These are phyloP conservation scores for Sceloporus undulatus DNA, from an alignment of 2,113 vertebrate genomes.

Conservation along the genomic window DNA sequence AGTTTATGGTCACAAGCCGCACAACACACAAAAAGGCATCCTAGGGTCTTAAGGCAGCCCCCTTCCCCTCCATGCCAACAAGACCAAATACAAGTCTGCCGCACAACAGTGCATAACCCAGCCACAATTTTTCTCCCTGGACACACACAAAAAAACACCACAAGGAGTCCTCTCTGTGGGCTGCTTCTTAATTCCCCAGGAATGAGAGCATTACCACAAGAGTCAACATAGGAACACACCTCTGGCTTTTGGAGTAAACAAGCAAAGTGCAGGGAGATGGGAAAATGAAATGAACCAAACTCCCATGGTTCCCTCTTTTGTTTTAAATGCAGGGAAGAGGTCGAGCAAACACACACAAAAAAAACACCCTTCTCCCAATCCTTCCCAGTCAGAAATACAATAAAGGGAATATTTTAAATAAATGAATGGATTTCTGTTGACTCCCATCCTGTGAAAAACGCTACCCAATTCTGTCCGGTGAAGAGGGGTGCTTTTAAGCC, in stretches of 20 bases:
- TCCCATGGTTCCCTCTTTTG: slow-evolving; percentile 2
- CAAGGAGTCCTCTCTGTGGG: not conserved
- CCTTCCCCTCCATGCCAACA: too few relatives aligned
- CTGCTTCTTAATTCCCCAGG: slow-evolving; percentile 18
- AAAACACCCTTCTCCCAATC: not conserved
- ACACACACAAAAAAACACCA: not conserved
- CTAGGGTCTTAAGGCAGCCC: not conserved
- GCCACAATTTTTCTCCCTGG: not conserved
- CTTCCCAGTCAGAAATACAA: slow-evolving; percentile 2
- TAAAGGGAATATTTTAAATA: slow-evolving; percentile 25
- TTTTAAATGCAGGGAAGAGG: not conserved
- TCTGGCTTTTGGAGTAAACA: slow-evolving; percentile 27
- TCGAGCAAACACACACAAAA: not conserved
- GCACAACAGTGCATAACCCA: too few relatives aligned
- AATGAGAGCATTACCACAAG: slow-evolving; percentile 16
- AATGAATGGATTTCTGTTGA: slow-evolving; percentile 49
- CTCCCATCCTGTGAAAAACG: not conserved
- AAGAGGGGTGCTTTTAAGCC: too few relatives aligned
- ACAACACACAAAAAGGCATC: not conserved
- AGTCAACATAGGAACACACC: slow-evolving; percentile 32
- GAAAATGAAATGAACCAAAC: not conserved
- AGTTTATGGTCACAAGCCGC: too few relatives aligned
- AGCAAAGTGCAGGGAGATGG: slow-evolving; percentile 1
- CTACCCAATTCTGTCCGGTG: too few relatives aligned
- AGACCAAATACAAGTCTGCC: too few relatives aligned